Evolutionary conservation across 2,797 vertebrate species (phyloP).

Genomic region (Enteromius radiatus): DNA sequence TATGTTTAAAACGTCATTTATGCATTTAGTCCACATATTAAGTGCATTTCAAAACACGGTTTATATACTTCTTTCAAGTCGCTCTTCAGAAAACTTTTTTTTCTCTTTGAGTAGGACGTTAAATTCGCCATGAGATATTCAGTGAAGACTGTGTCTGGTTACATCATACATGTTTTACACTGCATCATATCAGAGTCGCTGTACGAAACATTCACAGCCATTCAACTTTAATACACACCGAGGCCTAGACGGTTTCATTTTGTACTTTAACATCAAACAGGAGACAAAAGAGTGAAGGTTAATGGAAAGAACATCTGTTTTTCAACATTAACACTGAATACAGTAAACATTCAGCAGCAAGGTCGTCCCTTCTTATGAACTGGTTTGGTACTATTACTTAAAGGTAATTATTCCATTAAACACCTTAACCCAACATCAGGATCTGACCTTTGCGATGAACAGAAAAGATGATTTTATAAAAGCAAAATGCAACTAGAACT

Average conservation of each 20-base stretch:
- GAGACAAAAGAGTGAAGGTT: background rate
- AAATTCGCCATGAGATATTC: background rate
- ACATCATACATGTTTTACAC: constrained; percentile 3
- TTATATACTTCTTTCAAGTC: too few relatives aligned
- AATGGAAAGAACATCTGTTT: background rate
- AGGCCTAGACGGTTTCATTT: background rate
- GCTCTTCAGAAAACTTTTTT: background rate
- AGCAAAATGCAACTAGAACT: background rate
- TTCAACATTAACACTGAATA: background rate
- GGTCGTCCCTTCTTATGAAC: background rate
- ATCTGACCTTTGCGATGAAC: background rate
- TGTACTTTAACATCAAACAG: background rate
- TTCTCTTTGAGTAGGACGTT: background rate
- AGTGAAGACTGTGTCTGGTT: background rate
- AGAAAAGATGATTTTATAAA: background rate
- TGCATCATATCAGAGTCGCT: background rate
- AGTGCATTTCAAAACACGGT: background rate
- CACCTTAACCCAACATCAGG: background rate
- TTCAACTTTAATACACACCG: constrained; percentile 16
- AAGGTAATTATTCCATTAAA: background rate
- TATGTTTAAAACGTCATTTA: background rate
- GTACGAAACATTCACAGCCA: background rate
- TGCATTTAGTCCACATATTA: background rate
- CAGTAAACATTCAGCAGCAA: background rate
- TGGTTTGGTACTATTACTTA: background rate